Percentiles rank a stretch among this genome's conserved stretches.
phyloP scores from a whole-genome alignment of 2,888 invertebrate species.

The Apotomis betuletana region DNA sequence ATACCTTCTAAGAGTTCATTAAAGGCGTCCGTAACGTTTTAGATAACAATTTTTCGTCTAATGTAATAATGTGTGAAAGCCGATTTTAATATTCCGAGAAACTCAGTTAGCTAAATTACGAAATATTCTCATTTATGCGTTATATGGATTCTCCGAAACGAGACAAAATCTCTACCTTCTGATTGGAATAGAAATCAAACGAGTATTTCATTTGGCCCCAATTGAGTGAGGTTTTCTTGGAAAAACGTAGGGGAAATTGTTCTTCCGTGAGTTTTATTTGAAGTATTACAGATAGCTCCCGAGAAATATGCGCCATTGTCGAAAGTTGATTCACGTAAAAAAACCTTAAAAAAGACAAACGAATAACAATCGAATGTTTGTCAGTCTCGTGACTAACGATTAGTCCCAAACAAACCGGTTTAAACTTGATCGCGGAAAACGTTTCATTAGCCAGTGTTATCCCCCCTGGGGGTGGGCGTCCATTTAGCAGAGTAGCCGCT shows the following conservation, averaged over 20 bases:
- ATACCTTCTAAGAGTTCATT: no score
- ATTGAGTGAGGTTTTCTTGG: background rate
- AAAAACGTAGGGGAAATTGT: background rate
- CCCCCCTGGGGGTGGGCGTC: slow-evolving; percentile 58
- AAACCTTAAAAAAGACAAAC: slow-evolving; percentile 8
- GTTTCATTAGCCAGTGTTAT: slow-evolving; percentile 70
- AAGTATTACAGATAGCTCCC: no score
- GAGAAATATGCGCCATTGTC: no score
- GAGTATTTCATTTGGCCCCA: background rate
- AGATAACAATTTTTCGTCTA: no score
- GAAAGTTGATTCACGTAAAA: background rate
- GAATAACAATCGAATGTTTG: slow-evolving; percentile 19
- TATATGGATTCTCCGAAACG: no score
- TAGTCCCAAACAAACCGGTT: slow-evolving; percentile 48
- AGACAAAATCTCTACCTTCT: no score
- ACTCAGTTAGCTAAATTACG: no score
- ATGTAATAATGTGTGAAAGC: no score
- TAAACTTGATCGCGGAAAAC: slow-evolving; percentile 65
- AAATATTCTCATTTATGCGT: no score
- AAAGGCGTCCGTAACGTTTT: no score
- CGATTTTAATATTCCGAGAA: no score
- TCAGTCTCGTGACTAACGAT: slow-evolving; percentile 25
- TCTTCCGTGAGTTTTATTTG: background rate
- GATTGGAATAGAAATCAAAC: no score
- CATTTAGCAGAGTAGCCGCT: slow-evolving; percentile 71